A percentile compares a stretch with the other conserved stretches of the same genome.
These are phyloP conservation scores for Mythimna ferrago DNA, from an alignment of 2,888 invertebrate genomes.

Conservation along the genomic window DNA sequence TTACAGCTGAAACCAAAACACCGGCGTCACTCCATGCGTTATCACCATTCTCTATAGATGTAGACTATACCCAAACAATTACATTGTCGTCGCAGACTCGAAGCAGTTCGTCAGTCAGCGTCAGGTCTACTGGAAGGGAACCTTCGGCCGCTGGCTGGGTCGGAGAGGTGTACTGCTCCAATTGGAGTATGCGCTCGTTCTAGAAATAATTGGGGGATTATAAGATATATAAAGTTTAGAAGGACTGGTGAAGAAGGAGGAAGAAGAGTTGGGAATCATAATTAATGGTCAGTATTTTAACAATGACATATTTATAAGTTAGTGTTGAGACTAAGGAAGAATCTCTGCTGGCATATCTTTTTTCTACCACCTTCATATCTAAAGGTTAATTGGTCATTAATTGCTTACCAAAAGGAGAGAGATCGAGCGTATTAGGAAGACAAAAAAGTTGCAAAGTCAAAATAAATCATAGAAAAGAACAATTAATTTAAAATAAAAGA, in stretches of 20 bases:
- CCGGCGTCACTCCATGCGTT: constrained; percentile 52
- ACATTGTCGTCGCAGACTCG: constrained; percentile 84
- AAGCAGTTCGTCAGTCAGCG: constrained; percentile 81
- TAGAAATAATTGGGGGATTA: constrained; percentile 51
- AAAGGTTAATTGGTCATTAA: background rate
- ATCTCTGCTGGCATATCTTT: background rate
- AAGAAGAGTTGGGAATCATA: no score
- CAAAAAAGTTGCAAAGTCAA: background rate
- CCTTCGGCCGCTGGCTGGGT: constrained; percentile 59
- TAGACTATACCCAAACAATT: constrained; percentile 86
- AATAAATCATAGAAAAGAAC: background rate
- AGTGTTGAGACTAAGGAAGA: background rate
- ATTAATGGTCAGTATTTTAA: background rate
- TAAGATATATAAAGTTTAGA: background rate
- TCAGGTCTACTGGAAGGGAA: constrained; percentile 76
- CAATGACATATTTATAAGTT: background rate
- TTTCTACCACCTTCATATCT: background rate
- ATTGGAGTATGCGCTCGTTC: constrained; percentile 82
- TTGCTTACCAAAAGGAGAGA: background rate
- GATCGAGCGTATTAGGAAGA: background rate
- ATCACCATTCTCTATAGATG: constrained; percentile 81
- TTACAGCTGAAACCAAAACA: constrained; percentile 25
- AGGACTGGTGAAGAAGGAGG: no score
- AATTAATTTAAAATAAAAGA: no score
- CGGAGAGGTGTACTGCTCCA: constrained; percentile 72